Conservation (phyloP, 1,140 invertebrate species). For the Acromyrmex charruanus region DNA sequence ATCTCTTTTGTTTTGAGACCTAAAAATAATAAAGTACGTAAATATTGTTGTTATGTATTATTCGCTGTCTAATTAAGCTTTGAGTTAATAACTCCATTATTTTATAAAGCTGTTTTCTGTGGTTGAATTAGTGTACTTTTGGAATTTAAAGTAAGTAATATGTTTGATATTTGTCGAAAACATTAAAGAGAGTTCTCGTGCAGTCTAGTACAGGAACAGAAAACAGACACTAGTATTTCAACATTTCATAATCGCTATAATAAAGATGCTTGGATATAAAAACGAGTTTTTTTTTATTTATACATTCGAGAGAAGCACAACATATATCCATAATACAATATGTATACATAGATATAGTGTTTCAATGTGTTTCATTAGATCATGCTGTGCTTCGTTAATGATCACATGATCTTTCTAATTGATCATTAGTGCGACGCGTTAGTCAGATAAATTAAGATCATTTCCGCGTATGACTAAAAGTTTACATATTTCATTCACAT, state of each 20-base stretch:
- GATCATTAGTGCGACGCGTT: background rate
- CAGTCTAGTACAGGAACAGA: no score
- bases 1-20: background rate
- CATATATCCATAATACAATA: background rate
- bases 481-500: background rate
- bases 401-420: background rate
- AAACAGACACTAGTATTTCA: background rate
- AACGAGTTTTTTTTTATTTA: background rate
- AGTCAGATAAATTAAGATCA: background rate
- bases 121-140: no score
- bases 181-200: no score
- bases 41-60: background rate
- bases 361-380: conserved; percentile 9
- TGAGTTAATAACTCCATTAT: background rate
- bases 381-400: background rate
- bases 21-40: background rate
- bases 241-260: background rate
- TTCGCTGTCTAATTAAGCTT: background rate
- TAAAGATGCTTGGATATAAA: background rate
- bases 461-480: background rate
- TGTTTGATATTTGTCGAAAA: no score
- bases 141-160: no score
- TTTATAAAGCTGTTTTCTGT: background rate
- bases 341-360: background rate
- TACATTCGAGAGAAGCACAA: background rate